Base-by-base conservation (phyloP, 2,113 vertebrate genomes). In the Hippocampus comes region DNA sequence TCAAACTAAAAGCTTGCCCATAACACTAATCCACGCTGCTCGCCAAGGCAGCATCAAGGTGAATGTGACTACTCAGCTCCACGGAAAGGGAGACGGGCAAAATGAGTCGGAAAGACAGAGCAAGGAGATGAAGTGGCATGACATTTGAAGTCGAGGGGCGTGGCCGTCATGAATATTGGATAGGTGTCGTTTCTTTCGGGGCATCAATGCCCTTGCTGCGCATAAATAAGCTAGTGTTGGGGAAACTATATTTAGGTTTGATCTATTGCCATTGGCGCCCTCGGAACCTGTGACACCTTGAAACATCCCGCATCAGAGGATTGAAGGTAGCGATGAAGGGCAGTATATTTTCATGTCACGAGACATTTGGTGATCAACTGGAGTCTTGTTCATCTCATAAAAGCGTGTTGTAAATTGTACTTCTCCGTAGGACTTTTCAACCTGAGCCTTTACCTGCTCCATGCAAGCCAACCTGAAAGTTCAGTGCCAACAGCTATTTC, bases 1-100 rank as follows among this genome's bases (percentile, higher is more conserved):
- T 93, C 90, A 92, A 84, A 83, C 89, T 93, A 93, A 94, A 92
- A 93, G 92, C 90, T 82, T 73, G 82, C 86, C 77, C 78, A 84
- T 83, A 89, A 86, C 72, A 80, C 76, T 74, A 80, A 82, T 63
- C 71, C 80, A 65, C 51, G 78, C 86, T 67, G 68, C 65, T 78
- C 59, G 74, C 82, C 76, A 82, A 78, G 53, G 82, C 84, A 74
- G 34, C 68, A 78, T 84, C 90, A 90, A 86, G 87, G 84, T 84
- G 82, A 87, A 87, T 79, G 83, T 78, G 82, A 71, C 85, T 34
- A 77, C 82, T 89, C 78, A 84, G 82, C 56, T 68, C 74, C 66
- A 60, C 20, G 60, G 74, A 60, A 72, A 34, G 78, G 81, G 77
- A 80, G 71, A 79, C 76, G 9, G 74, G 68, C 74, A 74, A 71